These are phyloP conservation scores for Cylas formicarius DNA, from an alignment of 1,140 invertebrate species.

Conservation along the genomic window DNA sequence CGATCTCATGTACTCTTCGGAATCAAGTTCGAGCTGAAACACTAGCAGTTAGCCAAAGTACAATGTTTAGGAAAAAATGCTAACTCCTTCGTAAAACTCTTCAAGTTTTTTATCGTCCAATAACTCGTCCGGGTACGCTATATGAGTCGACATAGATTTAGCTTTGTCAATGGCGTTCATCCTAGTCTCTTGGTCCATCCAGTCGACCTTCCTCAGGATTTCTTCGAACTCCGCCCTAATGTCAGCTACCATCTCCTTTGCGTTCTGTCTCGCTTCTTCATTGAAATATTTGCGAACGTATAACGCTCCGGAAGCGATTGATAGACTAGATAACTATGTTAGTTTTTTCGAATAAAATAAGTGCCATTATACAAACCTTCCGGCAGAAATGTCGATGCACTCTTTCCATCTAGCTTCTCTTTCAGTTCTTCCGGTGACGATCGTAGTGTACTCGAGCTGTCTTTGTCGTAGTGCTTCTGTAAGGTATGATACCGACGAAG, in stretches of 20 bases:
- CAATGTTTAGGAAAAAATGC: constrained; percentile 9
- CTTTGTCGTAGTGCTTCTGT: constrained; percentile 48
- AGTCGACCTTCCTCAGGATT: constrained; percentile 56
- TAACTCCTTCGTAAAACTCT: constrained; percentile 42
- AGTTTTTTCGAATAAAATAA: neutral
- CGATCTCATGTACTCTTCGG: constrained; percentile 49
- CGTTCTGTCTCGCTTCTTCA: constrained; percentile 47
- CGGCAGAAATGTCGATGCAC: constrained; percentile 46
- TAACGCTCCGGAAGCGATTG: constrained; percentile 50
- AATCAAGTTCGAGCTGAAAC: constrained; percentile 50
- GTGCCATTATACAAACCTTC: constrained; percentile 31
- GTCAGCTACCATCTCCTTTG: constrained; percentile 58
- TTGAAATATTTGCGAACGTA: constrained; percentile 53
- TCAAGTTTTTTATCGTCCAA: constrained; percentile 48
- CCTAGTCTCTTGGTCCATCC: constrained; percentile 63
- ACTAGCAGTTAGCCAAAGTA: constrained; percentile 3
- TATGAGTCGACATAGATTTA: constrained; percentile 47
- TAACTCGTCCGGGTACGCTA: constrained; percentile 56
- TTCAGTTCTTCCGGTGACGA: constrained; percentile 49
- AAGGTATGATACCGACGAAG: constrained; percentile 49
- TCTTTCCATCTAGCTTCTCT: constrained; percentile 52
- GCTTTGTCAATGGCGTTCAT: constrained; percentile 51
- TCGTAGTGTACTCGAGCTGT: constrained; percentile 49
- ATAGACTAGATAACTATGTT: constrained; percentile 36
- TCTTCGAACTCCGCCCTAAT: constrained; percentile 52